These are phyloP conservation scores for Drosophila seguyi DNA, from an alignment of 1,140 invertebrate genomes.

Conservation along the genomic window DNA sequence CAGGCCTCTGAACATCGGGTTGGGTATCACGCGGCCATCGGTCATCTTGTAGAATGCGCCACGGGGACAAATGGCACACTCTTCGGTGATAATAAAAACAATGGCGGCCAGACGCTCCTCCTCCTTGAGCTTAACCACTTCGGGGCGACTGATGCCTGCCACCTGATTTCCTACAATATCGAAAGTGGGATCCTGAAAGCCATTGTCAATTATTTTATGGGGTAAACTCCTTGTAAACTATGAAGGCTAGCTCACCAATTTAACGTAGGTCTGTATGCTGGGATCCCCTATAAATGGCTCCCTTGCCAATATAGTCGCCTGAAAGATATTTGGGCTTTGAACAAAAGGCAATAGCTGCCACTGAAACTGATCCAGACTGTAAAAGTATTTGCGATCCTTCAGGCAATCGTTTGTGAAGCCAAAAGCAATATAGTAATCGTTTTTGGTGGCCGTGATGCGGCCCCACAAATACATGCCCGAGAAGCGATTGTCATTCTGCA, in stretches of 20 bases:
- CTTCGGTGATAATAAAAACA: slow-evolving; percentile 89
- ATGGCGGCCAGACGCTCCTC: slow-evolving; percentile 90
- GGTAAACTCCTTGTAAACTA: neutral
- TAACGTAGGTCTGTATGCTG: slow-evolving; percentile 86
- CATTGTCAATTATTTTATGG: neutral
- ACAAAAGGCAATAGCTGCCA: slow-evolving; percentile 89
- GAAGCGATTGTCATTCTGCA: slow-evolving; percentile 92
- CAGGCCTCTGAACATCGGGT: slow-evolving; percentile 89
- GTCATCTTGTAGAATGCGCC: slow-evolving; percentile 89
- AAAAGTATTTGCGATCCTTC: slow-evolving; percentile 89
- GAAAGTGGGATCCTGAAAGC: slow-evolving; percentile 75
- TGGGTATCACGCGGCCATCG: slow-evolving; percentile 88
- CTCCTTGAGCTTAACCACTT: slow-evolving; percentile 89
- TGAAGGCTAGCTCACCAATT: slow-evolving; percentile 55
- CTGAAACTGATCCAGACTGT: slow-evolving; percentile 89
- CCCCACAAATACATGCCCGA: slow-evolving; percentile 91
- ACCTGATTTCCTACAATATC: slow-evolving; percentile 85
- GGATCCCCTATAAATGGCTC: slow-evolving; percentile 87
- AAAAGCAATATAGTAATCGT: slow-evolving; percentile 91
- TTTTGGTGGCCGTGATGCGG: slow-evolving; percentile 88
- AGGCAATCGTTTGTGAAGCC: slow-evolving; percentile 90
- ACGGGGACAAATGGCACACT: slow-evolving; percentile 89
- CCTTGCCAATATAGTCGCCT: slow-evolving; percentile 87
- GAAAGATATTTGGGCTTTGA: slow-evolving; percentile 86
- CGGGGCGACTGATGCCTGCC: slow-evolving; percentile 85